phyloP scores from a whole-genome alignment of 2,113 vertebrate species.

The Aptenodytes forsteri region DNA sequence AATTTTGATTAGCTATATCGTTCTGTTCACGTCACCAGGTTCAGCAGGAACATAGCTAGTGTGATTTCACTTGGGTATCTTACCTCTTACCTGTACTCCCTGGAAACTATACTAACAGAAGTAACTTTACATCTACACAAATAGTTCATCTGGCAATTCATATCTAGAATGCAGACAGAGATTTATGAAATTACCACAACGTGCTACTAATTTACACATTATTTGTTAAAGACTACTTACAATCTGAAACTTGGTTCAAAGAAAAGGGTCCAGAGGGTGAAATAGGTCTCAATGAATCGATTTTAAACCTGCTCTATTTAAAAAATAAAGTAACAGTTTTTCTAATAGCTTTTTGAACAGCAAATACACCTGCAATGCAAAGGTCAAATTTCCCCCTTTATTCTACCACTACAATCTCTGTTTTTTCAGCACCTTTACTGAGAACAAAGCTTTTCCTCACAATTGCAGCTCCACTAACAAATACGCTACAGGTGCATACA shows the following conservation, averaged over 20 bases:
- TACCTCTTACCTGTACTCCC: background rate
- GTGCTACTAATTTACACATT: background rate
- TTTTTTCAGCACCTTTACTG: background rate
- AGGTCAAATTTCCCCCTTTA: background rate
- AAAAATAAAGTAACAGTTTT: background rate
- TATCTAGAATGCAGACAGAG: background rate
- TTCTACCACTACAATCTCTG: background rate
- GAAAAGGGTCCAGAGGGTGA: background rate
- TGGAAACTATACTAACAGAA: background rate
- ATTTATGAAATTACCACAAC: background rate
- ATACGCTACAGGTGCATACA: background rate
- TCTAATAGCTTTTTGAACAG: background rate
- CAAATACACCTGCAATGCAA: background rate
- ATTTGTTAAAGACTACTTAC: background rate
- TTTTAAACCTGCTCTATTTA: background rate
- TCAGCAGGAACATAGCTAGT: background rate
- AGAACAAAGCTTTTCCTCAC: background rate
- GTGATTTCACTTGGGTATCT: background rate
- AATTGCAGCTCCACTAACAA: background rate
- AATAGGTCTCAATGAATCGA: background rate
- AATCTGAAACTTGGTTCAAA: background rate
- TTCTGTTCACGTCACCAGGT: background rate
- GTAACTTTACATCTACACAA: background rate
- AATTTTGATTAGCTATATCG: background rate
- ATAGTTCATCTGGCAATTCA: background rate